Conservation (phyloP, 1,140 invertebrate genomes). For the Coelopa frigida region DNA sequence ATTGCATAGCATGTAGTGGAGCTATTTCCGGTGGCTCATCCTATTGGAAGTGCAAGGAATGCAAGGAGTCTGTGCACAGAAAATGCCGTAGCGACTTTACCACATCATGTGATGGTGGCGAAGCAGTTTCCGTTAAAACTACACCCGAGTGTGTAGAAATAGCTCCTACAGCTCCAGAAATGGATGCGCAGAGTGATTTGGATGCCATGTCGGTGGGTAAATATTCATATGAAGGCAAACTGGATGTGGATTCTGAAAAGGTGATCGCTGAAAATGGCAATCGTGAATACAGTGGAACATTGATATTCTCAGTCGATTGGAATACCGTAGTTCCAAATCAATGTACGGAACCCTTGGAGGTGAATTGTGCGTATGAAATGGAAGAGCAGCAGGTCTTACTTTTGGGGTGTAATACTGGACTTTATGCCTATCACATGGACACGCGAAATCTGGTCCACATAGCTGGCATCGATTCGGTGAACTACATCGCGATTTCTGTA, state of each 20-base stretch:
- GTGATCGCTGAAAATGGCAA: no score
- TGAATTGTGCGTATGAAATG: conserved; percentile 37
- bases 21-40: conserved; percentile 25
- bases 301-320: conserved; percentile 18
- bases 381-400: conserved; percentile 31
- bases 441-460: conserved; percentile 49
- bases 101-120: conserved; percentile 19
- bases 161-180: conserved; percentile 8
- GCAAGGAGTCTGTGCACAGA: conserved; percentile 30
- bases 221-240: conserved; percentile 18
- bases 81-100: conserved; percentile 31
- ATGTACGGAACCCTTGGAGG: conserved; percentile 21
- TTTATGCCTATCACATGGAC: conserved; percentile 34
- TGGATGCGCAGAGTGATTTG: conserved; percentile 11
- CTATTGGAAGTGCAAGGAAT: conserved; percentile 40
- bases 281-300: conserved; percentile 24
- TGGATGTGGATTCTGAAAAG: conserved; percentile 5
- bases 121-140: not conserved
- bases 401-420: conserved; percentile 35
- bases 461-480: conserved; percentile 56
- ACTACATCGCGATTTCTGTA: conserved; percentile 54
- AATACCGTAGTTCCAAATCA: not conserved
- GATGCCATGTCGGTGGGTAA: conserved; percentile 13
- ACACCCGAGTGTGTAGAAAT: not conserved
- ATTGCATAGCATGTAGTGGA: conserved; percentile 27